Percentiles rank a stretch among this genome's conserved stretches.
These are phyloP conservation scores for Danio aesculapii DNA, from an alignment of 2,797 vertebrate genomes.

Conservation along the genomic window DNA sequence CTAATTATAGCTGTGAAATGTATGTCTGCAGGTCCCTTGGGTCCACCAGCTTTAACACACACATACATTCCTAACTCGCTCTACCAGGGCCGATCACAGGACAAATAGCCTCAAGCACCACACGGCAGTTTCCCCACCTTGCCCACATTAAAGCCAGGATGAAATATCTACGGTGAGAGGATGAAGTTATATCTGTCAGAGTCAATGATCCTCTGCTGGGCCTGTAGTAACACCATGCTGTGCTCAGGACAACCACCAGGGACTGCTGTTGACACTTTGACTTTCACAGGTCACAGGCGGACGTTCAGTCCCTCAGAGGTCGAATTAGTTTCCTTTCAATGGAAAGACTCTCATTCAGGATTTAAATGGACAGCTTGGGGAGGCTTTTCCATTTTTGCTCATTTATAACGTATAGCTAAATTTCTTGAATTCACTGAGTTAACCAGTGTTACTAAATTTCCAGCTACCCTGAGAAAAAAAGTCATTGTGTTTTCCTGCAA, in stretches of 20 bases:
- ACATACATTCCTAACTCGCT: conserved; percentile 43
- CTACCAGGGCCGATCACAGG: conserved; percentile 43
- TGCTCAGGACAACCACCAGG: conserved; percentile 74
- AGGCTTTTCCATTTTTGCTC: not conserved
- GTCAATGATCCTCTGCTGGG: conserved; percentile 50
- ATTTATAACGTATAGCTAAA: conserved; percentile 35
- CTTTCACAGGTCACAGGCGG: conserved; percentile 47
- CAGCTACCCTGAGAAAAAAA: not conserved
- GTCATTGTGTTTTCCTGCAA: not conserved
- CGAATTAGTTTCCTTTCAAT: conserved; percentile 27
- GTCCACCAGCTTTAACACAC: conserved; percentile 11
- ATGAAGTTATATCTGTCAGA: conserved; percentile 56
- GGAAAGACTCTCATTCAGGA: conserved; percentile 25
- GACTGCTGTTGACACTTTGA: conserved; percentile 73
- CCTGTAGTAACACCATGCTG: conserved; percentile 48
- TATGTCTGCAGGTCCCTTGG: conserved; percentile 33
- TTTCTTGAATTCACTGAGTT: conserved; percentile 10
- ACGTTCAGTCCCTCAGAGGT: not conserved
- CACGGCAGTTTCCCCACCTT: conserved; percentile 22
- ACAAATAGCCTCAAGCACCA: conserved; percentile 44
- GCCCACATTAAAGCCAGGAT: conserved; percentile 51
- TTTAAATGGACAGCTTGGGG: conserved; percentile 28
- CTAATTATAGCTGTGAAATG: conserved; percentile 47
- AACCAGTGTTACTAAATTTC: not conserved
- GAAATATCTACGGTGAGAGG: conserved; percentile 58